Evolutionary conservation across 2,113 vertebrate genomes (phyloP).

Genomic region (Dermatemys mawii): DNA sequence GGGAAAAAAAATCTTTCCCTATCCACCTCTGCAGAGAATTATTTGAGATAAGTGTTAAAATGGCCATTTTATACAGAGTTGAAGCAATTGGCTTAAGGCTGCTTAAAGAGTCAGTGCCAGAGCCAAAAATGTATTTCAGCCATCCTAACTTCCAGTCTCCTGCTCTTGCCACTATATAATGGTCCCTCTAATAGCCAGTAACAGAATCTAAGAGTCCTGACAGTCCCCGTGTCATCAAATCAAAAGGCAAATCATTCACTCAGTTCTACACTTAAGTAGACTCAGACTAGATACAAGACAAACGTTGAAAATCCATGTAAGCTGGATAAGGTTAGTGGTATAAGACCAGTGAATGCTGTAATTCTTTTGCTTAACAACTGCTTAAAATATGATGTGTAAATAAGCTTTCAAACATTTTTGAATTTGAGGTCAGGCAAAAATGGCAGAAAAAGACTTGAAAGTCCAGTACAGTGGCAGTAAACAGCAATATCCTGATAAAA

Average conservation of each 20-base stretch:
- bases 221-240: background rate
- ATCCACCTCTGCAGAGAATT: background rate
- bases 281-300: slow-evolving; percentile 11
- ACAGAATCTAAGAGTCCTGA: background rate
- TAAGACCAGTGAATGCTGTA: slow-evolving; percentile 22
- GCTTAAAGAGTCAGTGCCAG: background rate
- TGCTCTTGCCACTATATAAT: background rate
- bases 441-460: background rate
- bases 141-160: background rate
- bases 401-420: background rate
- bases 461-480: background rate
- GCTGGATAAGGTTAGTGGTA: slow-evolving; percentile 55
- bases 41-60: background rate
- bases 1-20: background rate
- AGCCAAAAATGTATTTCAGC: background rate
- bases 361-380: slow-evolving; percentile 44
- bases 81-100: background rate
- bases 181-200: background rate
- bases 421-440: slow-evolving; percentile 25
- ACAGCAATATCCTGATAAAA: slow-evolving; percentile 8
- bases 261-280: background rate
- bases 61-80: background rate
- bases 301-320: slow-evolving; percentile 69
- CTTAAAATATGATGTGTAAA: slow-evolving; percentile 41
- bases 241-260: background rate